phyloP scores from a whole-genome alignment of 2,888 invertebrate species.

The Bhutanitis thaidina region DNA sequence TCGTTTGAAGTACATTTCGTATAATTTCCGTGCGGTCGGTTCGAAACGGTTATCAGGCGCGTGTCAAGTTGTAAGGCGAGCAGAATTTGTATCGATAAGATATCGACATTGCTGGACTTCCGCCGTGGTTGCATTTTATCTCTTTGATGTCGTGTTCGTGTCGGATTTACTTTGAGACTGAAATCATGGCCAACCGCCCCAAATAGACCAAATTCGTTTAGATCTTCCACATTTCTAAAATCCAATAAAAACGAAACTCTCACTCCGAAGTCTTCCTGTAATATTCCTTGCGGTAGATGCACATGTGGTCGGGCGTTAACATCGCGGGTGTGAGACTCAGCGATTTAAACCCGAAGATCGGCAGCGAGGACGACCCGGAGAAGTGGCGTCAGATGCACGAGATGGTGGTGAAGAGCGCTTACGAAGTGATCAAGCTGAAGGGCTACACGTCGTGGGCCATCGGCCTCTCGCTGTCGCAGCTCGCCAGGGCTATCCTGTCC shows the following conservation, averaged over 20 bases:
- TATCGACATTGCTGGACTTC: background rate
- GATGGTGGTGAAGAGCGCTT: conserved; percentile 90
- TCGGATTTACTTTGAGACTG: background rate
- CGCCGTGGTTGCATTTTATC: background rate
- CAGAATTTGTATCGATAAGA: background rate
- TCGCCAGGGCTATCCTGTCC: conserved; percentile 85
- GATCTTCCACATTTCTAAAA: too few species aligned
- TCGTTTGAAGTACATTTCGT: background rate
- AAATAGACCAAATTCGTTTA: too few species aligned
- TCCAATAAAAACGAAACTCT: too few species aligned
- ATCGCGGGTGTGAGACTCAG: conserved; percentile 92
- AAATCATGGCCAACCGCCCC: too few species aligned
- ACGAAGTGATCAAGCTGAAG: conserved; percentile 92
- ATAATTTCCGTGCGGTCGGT: background rate
- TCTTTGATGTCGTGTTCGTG: background rate
- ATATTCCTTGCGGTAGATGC: too few species aligned
- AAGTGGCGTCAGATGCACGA: conserved; percentile 89
- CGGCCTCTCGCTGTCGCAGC: conserved; percentile 86
- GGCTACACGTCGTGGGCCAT: conserved; percentile 96
- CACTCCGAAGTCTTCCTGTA: too few species aligned
- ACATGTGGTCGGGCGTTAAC: conserved; percentile 96
- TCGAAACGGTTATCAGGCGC: background rate
- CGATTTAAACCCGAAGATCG: conserved; percentile 87
- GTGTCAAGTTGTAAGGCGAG: background rate
- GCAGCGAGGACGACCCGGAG: conserved; percentile 86